Base-by-base conservation (phyloP, 2,888 invertebrate genomes). In the Melitaea athalia region DNA sequence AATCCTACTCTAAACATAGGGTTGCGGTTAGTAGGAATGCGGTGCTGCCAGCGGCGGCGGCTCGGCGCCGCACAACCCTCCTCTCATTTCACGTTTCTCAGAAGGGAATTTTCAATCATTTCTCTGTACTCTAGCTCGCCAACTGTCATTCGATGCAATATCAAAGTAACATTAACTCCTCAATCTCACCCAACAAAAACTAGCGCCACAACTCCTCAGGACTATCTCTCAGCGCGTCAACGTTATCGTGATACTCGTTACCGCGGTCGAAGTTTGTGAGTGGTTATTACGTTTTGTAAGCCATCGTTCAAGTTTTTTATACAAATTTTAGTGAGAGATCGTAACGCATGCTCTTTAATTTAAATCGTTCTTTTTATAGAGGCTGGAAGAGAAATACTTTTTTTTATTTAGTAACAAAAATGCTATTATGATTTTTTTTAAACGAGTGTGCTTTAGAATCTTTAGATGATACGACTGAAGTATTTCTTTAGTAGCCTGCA, bases 21-120 rank as follows among this genome's bases (percentile, higher is more conserved):
- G 84, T 82, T 91, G 91, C 83, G 91, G 90, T 91, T 78, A 80
- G 76, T 69, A 80, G 88, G 91, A 91, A 91, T 91, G 90, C 79
- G 72, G 80, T 78, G 82, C 78, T 77, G 77, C 77, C 79, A 83
- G 81, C 80, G 79, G 24, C 24, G 24, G 24, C 24, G 24, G 78
- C 77, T 76, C 78, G 78, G 78, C 75, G 77, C 76, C 75, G 70
- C 71, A 53, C 72, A 70, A 76, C 76, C 80, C 81, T 83, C 81
- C 82, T 85, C 84, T 83, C 84, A 85, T 87, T 87, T 86, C 88
- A 87, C 84, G 84, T 84, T 89, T 89, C 89, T 84, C 78, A 81
- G 87, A 89, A 88, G 83, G 81, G 82, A 84, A 88, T 87, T 87
- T 85, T 86, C 85, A 86, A 88, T 88, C 85, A 88, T 88, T 88